These are phyloP conservation scores for Porites cylindrica DNA, from an alignment of 92 coral and sea anemone species.

Conservation along the genomic window DNA sequence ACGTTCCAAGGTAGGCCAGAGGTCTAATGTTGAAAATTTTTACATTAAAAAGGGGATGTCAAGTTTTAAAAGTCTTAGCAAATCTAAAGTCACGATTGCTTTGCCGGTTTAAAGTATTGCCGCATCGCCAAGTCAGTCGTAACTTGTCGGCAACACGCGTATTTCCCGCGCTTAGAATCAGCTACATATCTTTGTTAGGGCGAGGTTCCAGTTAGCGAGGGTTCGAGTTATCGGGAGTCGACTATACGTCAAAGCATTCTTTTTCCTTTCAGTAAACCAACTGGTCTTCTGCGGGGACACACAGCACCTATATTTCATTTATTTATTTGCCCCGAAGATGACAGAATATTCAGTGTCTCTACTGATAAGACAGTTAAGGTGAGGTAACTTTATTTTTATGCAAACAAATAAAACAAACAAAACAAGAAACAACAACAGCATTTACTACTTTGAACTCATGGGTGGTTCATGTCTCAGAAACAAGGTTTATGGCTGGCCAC, in stretches of 20 bases:
- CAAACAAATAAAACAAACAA: not conserved
- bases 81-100: too few relatives aligned
- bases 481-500: too few relatives aligned
- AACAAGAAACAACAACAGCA: not conserved
- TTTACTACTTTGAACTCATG: not conserved
- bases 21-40: not conserved
- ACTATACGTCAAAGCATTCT: not conserved
- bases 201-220: too few relatives aligned
- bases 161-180: too few relatives aligned
- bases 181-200: too few relatives aligned
- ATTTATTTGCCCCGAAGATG: slow-evolving; percentile 91
- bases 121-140: too few relatives aligned
- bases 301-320: slow-evolving; percentile 99
- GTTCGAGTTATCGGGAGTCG: too few relatives aligned
- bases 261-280: slow-evolving; percentile 80
- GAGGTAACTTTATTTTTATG: not conserved
- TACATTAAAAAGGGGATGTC: too few relatives aligned
- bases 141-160: too few relatives aligned
- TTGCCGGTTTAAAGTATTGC: too few relatives aligned
- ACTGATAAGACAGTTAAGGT: slow-evolving; percentile 98
- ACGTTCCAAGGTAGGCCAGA: slow-evolving; percentile 91
- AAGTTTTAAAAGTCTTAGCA: too few relatives aligned
- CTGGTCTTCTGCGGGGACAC: slow-evolving; percentile 97
- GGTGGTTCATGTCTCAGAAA: too few relatives aligned
- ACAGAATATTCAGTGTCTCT: slow-evolving; percentile 94